Percentiles rank a stretch among this genome's conserved stretches.
Conservation (phyloP, 2,797 vertebrate species). For the Malacoctenus gilli region DNA sequence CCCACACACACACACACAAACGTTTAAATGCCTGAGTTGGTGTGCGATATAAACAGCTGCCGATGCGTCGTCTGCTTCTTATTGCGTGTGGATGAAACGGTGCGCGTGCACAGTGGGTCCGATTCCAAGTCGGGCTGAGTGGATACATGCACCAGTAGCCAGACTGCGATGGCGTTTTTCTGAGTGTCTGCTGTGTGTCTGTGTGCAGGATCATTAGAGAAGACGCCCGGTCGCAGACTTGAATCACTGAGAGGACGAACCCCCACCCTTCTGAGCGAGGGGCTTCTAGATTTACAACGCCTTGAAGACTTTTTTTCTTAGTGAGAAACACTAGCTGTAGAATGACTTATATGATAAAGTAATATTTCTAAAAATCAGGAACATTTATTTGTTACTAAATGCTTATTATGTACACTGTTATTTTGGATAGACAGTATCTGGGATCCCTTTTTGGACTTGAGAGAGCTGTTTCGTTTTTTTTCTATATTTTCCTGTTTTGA, state of each 20-base stretch:
- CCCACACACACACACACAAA: too few relatives aligned
- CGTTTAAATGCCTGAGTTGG: too few relatives aligned
- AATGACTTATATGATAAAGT: constrained; percentile 91
- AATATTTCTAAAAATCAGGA: constrained; percentile 97
- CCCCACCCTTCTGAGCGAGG: constrained; percentile 86
- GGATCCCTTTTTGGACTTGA: constrained; percentile 83
- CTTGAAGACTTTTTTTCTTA: constrained; percentile 97
- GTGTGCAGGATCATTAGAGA: constrained; percentile 93
- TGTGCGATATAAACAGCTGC: too few relatives aligned
- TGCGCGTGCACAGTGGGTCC: too few relatives aligned
- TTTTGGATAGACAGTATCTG: constrained; percentile 85
- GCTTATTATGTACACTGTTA: constrained; percentile 90
- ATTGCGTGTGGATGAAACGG: too few relatives aligned
- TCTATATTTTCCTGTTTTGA: constrained; percentile 81
- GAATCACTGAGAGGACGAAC: constrained; percentile 87
- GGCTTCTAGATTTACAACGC: constrained; percentile 96
- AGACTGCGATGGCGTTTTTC: constrained; percentile 10
- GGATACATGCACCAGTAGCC: too few relatives aligned
- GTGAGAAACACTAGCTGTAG: constrained; percentile 98
- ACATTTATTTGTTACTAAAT: constrained; percentile 95
- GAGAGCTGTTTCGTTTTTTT: constrained; percentile 75
- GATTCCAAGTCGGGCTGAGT: too few relatives aligned
- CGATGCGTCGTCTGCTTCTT: too few relatives aligned
- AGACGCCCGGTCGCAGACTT: constrained; percentile 77
- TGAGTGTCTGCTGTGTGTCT: too few relatives aligned